These are phyloP conservation scores for Drosophila bipectinata DNA, from an alignment of 1,140 invertebrate species.

Conservation along the genomic window DNA sequence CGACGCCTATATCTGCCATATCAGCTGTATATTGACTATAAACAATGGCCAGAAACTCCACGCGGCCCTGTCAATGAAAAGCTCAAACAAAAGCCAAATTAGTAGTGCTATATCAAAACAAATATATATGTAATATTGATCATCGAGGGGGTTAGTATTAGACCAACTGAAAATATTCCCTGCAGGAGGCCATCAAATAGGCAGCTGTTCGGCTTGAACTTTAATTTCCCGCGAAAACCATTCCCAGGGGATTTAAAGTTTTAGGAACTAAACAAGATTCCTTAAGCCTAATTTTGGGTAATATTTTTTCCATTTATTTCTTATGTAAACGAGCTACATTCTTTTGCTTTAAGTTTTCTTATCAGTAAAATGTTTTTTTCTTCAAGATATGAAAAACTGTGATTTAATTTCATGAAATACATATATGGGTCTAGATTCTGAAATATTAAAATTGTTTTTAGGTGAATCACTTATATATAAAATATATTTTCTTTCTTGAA, in stretches of 20 bases:
- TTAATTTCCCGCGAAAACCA: not conserved
- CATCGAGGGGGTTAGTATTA: not conserved
- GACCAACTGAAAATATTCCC: slow-evolving; percentile 18
- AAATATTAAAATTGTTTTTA: too few species aligned
- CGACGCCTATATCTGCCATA: slow-evolving; percentile 10
- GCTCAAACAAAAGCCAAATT: slow-evolving; percentile 49
- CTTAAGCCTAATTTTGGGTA: not conserved
- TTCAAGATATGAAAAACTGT: not conserved
- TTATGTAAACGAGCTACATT: not conserved
- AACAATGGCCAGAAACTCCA: slow-evolving; percentile 45
- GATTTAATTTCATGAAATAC: not conserved
- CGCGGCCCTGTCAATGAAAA: slow-evolving; percentile 46
- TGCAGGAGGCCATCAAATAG: slow-evolving; percentile 1
- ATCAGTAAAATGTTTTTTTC: not conserved
- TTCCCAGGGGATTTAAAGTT: not conserved
- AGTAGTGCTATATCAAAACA: slow-evolving; percentile 37
- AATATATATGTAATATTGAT: slow-evolving; percentile 6
- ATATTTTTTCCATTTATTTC: not conserved
- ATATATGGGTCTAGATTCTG: too few species aligned
- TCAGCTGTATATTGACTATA: slow-evolving; percentile 29
- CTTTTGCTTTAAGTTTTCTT: not conserved
- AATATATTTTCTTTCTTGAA: too few species aligned
- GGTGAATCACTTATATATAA: too few species aligned
- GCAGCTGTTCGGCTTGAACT: slow-evolving; percentile 5
- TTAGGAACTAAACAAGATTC: too few species aligned